Percentiles rank a stretch among this genome's conserved stretches.
Conservation (phyloP, 2,113 vertebrate species). For the Tetraodon nigroviridis region DNA sequence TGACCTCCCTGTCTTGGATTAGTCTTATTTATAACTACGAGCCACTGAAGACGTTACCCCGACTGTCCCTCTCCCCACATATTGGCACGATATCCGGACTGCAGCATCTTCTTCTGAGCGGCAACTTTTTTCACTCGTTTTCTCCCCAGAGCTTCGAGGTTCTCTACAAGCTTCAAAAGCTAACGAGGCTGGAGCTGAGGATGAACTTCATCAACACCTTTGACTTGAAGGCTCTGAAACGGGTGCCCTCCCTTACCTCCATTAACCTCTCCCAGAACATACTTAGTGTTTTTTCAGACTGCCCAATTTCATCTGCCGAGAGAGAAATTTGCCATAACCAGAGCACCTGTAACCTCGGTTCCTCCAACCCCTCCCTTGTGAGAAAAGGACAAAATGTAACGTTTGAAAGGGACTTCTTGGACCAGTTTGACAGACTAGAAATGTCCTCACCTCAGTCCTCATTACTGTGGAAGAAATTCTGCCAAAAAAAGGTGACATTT, state of each 20-base stretch:
- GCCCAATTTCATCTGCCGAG: background rate
- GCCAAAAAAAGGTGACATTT: constrained; percentile 43
- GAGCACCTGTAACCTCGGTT: constrained; percentile 3
- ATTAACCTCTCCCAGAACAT: constrained; percentile 75
- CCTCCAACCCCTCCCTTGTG: constrained; percentile 4
- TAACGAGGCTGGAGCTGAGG: constrained; percentile 64
- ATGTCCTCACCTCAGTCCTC: constrained; percentile 1
- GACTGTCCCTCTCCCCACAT: constrained; percentile 64
- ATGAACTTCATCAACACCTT: constrained; percentile 73
- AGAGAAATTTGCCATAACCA: constrained; percentile 19
- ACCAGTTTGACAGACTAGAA: constrained; percentile 7
- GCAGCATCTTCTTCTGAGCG: constrained; percentile 64
- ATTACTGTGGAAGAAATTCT: constrained; percentile 40
- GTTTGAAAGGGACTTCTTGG: constrained; percentile 1
- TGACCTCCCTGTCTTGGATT: constrained; percentile 63
- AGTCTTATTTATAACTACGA: constrained; percentile 77
- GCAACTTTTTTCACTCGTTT: constrained; percentile 71
- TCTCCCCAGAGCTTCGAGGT: constrained; percentile 48
- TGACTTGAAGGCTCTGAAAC: constrained; percentile 53
- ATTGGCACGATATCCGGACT: constrained; percentile 61
- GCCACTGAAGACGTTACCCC: constrained; percentile 51
- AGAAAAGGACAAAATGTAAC: constrained; percentile 7
- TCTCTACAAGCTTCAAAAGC: constrained; percentile 59
- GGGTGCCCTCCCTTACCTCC: constrained; percentile 45
- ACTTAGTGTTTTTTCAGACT: constrained; percentile 58